Evolutionary conservation across 1,140 invertebrate genomes (phyloP).

Genomic region (Proales similis): DNA sequence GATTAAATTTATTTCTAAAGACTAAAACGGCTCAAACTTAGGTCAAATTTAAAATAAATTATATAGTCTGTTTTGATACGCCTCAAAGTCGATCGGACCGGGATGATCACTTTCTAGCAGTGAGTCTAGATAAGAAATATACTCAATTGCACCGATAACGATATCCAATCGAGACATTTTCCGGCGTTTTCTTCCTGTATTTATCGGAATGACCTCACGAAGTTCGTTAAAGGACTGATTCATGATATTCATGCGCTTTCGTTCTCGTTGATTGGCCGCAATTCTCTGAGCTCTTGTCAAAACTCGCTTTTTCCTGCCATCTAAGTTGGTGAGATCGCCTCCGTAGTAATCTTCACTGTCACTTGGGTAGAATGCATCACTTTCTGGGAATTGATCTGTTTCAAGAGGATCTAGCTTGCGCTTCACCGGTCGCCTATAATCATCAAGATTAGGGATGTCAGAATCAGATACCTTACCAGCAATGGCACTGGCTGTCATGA

Average conservation of each 20-base stretch:
- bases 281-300: constrained; percentile 23
- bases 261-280: constrained; percentile 30
- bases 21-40: background rate
- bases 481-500: no score
- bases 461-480: no score
- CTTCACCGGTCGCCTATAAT: no score
- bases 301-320: constrained; percentile 28
- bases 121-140: constrained; percentile 28
- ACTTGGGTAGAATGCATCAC: no score
- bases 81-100: constrained; percentile 28
- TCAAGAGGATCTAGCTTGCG: no score
- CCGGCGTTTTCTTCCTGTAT: constrained; percentile 21
- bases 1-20: background rate
- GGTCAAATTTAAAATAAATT: constrained; percentile 2
- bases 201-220: constrained; percentile 23
- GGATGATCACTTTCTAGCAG: constrained; percentile 25
- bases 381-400: no score
- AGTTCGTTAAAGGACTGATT: constrained; percentile 29
- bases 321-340: no score
- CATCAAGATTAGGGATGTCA: no score
- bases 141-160: constrained; percentile 34
- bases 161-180: constrained; percentile 33
- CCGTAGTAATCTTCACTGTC: background rate
- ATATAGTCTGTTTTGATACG: constrained; percentile 36
- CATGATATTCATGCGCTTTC: constrained; percentile 33